phyloP scores from a whole-genome alignment of 2,888 invertebrate genomes.

The Ormyrus labotus region DNA sequence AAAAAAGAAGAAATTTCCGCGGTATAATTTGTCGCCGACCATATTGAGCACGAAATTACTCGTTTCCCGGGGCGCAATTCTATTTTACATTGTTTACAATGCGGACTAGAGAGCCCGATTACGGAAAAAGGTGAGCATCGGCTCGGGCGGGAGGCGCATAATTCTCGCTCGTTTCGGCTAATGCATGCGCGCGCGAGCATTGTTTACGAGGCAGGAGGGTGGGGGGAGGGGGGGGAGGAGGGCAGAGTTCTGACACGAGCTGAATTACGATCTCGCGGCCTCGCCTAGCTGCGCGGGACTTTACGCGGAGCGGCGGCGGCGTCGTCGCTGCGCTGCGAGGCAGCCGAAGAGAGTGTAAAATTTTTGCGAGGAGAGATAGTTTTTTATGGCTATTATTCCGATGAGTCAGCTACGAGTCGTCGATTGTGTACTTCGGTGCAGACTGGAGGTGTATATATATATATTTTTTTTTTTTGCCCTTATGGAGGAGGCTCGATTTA shows the following conservation, averaged over 20 bases:
- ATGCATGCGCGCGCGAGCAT: conserved; percentile 40
- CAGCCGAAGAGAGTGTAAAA: not conserved
- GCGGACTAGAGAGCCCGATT: conserved; percentile 2
- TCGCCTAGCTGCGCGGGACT: not conserved
- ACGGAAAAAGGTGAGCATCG: not conserved
- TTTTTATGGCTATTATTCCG: conserved; percentile 20
- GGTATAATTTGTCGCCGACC: conserved; percentile 48
- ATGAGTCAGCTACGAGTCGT: conserved; percentile 30
- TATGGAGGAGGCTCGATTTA: too few species aligned
- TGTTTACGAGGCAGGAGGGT: conserved; percentile 37
- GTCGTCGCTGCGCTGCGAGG: not conserved
- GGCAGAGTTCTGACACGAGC: conserved; percentile 51
- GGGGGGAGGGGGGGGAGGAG: conserved; percentile 25
- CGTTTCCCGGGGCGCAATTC: conserved; percentile 30
- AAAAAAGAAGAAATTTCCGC: not conserved
- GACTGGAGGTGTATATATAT: not conserved
- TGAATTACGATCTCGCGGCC: conserved; percentile 55
- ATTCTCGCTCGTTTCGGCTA: conserved; percentile 47
- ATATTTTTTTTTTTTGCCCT: too few species aligned
- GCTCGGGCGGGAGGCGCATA: conserved; percentile 10
- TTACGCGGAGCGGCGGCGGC: not conserved
- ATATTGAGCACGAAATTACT: conserved; percentile 44
- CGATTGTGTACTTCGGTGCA: not conserved
- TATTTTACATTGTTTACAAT: conserved; percentile 40
- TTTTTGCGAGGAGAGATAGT: not conserved